These are phyloP conservation scores for Sesia bembeciformis DNA, from an alignment of 2,888 invertebrate genomes.

Conservation along the genomic window DNA sequence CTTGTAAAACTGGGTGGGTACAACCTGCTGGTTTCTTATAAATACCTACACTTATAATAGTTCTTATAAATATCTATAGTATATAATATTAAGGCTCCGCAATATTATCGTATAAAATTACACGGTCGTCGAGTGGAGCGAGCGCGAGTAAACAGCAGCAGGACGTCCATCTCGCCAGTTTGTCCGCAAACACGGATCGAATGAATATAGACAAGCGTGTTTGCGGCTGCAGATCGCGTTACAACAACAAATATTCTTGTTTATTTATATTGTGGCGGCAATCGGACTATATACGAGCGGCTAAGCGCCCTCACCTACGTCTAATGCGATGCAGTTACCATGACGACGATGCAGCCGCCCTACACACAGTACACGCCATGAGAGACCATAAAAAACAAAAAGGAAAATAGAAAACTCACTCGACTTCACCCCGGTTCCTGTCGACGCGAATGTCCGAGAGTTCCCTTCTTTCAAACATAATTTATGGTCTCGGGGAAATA, in stretches of 20 bases:
- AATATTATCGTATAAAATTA: conserved; percentile 45
- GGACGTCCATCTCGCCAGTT: conserved; percentile 56
- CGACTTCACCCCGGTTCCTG: conserved; percentile 67
- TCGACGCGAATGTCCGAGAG: conserved; percentile 68
- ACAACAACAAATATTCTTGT: conserved; percentile 59
- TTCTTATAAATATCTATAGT: no score
- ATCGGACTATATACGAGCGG: conserved; percentile 17
- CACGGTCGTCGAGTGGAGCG: conserved; percentile 16
- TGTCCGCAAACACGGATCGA: conserved; percentile 63
- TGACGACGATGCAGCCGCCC: conserved; percentile 61
- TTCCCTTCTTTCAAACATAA: conserved; percentile 75
- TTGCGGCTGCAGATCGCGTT: conserved; percentile 57
- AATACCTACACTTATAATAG: no score
- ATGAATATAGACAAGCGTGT: conserved; percentile 68
- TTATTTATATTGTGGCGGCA: conserved; percentile 39
- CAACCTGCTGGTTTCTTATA: no score
- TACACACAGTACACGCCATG: conserved; percentile 28
- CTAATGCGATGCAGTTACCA: conserved; percentile 66
- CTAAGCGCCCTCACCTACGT: conserved; percentile 22
- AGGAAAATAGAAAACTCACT: conserved; percentile 60
- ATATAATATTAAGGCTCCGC: neutral
- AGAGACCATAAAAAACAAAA: conserved; percentile 65
- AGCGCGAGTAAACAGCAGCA: conserved; percentile 43
- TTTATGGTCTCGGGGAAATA: conserved; percentile 76
- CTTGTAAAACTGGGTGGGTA: no score